Percentiles rank a stretch among this genome's conserved stretches.
These are phyloP conservation scores for Fistularia tabacaria DNA, from an alignment of 2,797 vertebrate species.

Conservation along the genomic window DNA sequence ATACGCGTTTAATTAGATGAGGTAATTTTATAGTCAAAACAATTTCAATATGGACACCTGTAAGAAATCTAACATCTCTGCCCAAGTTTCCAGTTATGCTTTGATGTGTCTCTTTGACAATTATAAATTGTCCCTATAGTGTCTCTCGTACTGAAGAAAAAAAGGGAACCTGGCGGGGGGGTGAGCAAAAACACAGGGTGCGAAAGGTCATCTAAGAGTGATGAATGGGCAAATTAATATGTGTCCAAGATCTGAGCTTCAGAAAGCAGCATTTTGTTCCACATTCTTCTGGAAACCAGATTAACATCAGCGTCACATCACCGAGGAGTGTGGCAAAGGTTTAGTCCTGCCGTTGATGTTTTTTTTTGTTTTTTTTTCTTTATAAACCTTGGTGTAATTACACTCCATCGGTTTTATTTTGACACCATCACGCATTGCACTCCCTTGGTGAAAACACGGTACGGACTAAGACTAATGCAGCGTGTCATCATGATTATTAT, in stretches of 20 bases:
- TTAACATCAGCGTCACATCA: constrained; percentile 14
- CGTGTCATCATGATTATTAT: too few species aligned
- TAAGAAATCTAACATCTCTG: not conserved
- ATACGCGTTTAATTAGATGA: too few species aligned
- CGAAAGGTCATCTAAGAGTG: constrained; percentile 64
- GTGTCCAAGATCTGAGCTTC: constrained; percentile 54
- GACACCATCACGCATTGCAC: too few species aligned
- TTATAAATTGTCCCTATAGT: not conserved
- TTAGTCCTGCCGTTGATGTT: constrained; percentile 1
- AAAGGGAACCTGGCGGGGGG: constrained; percentile 20
- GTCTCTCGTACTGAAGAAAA: constrained; percentile 12
- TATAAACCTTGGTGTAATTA: too few species aligned
- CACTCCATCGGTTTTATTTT: too few species aligned
- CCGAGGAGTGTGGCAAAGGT: constrained; percentile 15
- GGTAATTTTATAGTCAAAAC: too few species aligned
- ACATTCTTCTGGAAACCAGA: constrained; percentile 62
- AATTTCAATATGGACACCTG: not conserved
- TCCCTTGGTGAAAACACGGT: too few species aligned
- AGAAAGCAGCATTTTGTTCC: constrained; percentile 58
- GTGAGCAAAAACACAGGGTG: constrained; percentile 63
- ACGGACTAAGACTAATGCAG: too few species aligned
- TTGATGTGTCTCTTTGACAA: constrained; percentile 15
- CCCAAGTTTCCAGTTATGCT: constrained; percentile 17
- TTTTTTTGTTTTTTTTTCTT: too few species aligned
- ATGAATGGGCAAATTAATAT: constrained; percentile 78